These are phyloP conservation scores for Taphrorychus bicolor DNA, from an alignment of 2,888 invertebrate genomes.

Conservation along the genomic window DNA sequence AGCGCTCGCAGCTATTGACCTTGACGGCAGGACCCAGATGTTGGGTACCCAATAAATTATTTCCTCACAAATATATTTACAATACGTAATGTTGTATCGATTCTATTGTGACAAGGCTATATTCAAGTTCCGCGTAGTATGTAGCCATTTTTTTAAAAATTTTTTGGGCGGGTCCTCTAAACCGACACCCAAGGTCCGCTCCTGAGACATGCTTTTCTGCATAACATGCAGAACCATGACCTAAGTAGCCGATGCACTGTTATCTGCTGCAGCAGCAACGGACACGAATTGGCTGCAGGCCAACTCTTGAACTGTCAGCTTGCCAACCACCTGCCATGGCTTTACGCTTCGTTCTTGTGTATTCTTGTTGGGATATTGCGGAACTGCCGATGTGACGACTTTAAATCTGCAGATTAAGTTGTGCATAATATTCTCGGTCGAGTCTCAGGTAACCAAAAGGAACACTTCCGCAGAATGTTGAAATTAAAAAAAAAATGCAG, in stretches of 20 bases:
- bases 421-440: too few relatives aligned
- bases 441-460: too few relatives aligned
- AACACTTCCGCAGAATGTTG: too few relatives aligned
- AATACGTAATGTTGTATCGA: too few relatives aligned
- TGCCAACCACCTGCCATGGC: constrained; percentile 27
- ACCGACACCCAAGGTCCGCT: too few relatives aligned
- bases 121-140: not conserved
- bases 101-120: not conserved
- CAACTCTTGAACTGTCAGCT: constrained; percentile 15
- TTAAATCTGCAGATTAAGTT: too few relatives aligned
- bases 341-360: not conserved
- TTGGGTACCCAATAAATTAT: not conserved
- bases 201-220: too few relatives aligned
- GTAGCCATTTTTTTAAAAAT: too few relatives aligned
- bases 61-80: not conserved
- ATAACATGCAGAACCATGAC: not conserved
- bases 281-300: constrained; percentile 18
- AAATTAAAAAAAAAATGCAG: too few relatives aligned
- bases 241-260: constrained; percentile 2
- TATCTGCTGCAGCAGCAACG: constrained; percentile 10
- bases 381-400: not conserved
- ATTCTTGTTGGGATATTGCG: not conserved
- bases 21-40: not conserved
- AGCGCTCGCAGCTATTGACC: too few relatives aligned
- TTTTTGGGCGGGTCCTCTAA: too few relatives aligned